Percentiles rank a stretch among this genome's conserved stretches.
These are phyloP conservation scores for Dichetophora obliterata DNA, from an alignment of 2,888 invertebrate genomes.

Conservation along the genomic window DNA sequence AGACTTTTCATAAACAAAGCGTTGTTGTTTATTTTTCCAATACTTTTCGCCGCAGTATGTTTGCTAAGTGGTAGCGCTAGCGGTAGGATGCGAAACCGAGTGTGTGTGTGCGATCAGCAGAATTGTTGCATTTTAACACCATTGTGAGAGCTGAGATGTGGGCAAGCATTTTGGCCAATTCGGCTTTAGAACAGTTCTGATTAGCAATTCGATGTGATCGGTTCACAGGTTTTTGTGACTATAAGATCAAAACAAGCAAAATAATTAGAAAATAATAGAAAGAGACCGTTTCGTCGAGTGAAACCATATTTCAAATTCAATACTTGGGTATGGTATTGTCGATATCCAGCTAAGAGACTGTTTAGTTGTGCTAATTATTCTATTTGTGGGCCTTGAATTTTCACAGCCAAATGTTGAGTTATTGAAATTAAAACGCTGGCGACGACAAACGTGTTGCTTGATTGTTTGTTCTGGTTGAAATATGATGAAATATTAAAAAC, in stretches of 20 bases:
- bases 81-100: neutral
- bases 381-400: constrained; percentile 47
- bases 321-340: neutral
- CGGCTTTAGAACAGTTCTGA: constrained; percentile 40
- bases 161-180: constrained; percentile 15
- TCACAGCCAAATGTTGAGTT: constrained; percentile 32
- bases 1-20: constrained; percentile 12
- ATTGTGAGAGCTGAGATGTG: neutral
- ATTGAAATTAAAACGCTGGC: constrained; percentile 8
- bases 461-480: neutral
- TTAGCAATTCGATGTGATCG: constrained; percentile 45
- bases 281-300: neutral
- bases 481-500: constrained; percentile 7
- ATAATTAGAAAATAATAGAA: constrained; percentile 17
- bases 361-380: constrained; percentile 10
- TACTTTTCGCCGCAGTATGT: constrained; percentile 3
- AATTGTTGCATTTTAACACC: constrained; percentile 2
- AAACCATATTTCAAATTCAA: constrained; percentile 16
- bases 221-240: constrained; percentile 31
- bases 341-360: neutral
- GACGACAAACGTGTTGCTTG: neutral
- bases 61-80: constrained; percentile 2
- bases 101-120: neutral
- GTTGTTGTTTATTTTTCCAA: constrained; percentile 30
- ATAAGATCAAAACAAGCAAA: neutral